Percentiles rank a stretch among this genome's conserved stretches.
Evolutionary conservation across 2,888 invertebrate species (phyloP).

Genomic region (Erebia palarica): DNA sequence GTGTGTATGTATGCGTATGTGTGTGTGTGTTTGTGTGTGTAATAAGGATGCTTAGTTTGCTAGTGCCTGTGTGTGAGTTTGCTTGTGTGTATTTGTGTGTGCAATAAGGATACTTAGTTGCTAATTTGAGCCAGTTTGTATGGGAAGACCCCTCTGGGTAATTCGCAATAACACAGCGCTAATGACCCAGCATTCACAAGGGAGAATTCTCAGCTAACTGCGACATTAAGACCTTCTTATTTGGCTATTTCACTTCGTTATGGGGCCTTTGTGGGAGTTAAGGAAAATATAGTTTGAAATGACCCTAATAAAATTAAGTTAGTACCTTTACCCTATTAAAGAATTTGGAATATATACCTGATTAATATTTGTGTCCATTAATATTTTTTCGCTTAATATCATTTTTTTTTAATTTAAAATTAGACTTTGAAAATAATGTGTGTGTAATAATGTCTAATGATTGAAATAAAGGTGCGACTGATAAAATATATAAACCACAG

Average conservation of each 20-base stretch:
- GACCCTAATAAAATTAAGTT: conserved; percentile 27
- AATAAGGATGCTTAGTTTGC: too few relatives aligned
- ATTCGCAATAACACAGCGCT: conserved; percentile 78
- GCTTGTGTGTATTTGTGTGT: background rate
- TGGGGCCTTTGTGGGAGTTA: conserved; percentile 68
- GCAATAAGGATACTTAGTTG: conserved; percentile 5
- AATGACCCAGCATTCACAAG: conserved; percentile 77
- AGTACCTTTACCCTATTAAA: background rate
- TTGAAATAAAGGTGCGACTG: too few relatives aligned
- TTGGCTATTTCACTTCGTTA: conserved; percentile 79
- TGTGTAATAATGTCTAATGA: too few relatives aligned
- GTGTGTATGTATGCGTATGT: too few relatives aligned
- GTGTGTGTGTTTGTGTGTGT: too few relatives aligned
- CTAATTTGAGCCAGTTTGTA: conserved; percentile 45
- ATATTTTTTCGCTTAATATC: too few relatives aligned
- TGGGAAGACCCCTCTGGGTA: conserved; percentile 49
- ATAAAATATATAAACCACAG: background rate
- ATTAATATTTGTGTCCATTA: too few relatives aligned
- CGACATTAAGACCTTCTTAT: conserved; percentile 78
- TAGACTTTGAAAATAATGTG: too few relatives aligned
- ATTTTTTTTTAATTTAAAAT: too few relatives aligned
- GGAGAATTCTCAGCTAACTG: conserved; percentile 76
- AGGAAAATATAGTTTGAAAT: conserved; percentile 53
- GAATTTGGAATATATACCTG: too few relatives aligned
- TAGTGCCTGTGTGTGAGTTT: too few relatives aligned